A percentile compares a stretch with the other conserved stretches of the same genome.
Evolutionary conservation across 2,888 invertebrate genomes (phyloP).

Genomic region (Netelia melanura): DNA sequence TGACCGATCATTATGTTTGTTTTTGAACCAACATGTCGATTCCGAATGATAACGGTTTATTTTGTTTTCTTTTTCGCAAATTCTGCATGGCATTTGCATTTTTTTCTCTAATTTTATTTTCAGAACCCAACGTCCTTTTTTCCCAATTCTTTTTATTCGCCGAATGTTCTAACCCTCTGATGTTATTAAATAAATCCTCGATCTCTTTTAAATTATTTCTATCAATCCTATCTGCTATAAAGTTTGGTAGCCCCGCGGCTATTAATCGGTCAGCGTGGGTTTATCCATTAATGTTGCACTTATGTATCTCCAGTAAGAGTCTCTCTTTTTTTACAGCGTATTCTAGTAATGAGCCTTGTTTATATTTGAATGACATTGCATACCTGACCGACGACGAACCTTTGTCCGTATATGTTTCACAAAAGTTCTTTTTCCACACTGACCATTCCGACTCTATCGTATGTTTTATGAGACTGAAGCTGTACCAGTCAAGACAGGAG

Average conservation of each 20-base stretch:
- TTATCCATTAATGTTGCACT: constrained; percentile 37
- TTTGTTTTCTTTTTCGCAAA: constrained; percentile 55
- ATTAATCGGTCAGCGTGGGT: constrained; percentile 26
- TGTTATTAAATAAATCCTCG: constrained; percentile 1
- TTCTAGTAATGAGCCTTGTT: constrained; percentile 14
- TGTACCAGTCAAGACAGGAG: constrained; percentile 22
- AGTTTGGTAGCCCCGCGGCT: not conserved
- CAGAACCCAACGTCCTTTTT: not conserved
- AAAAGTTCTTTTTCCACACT: constrained; percentile 19
- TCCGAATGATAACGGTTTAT: constrained; percentile 66
- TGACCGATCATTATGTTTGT: constrained; percentile 60
- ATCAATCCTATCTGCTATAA: not conserved
- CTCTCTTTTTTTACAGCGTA: constrained; percentile 39
- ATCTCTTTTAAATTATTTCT: not conserved
- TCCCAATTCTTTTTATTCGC: not conserved
- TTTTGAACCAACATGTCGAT: constrained; percentile 67
- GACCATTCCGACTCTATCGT: constrained; percentile 12
- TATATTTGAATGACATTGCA: constrained; percentile 20
- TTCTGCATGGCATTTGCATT: constrained; percentile 36
- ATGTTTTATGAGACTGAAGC: constrained; percentile 31
- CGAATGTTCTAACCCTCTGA: not conserved
- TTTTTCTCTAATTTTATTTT: constrained; percentile 37
- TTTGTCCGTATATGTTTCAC: constrained; percentile 24
- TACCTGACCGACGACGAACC: constrained; percentile 30
- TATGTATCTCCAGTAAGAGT: constrained; percentile 17